Base-by-base conservation (phyloP, 2,888 invertebrate species). In the Doris montereyensis region DNA sequence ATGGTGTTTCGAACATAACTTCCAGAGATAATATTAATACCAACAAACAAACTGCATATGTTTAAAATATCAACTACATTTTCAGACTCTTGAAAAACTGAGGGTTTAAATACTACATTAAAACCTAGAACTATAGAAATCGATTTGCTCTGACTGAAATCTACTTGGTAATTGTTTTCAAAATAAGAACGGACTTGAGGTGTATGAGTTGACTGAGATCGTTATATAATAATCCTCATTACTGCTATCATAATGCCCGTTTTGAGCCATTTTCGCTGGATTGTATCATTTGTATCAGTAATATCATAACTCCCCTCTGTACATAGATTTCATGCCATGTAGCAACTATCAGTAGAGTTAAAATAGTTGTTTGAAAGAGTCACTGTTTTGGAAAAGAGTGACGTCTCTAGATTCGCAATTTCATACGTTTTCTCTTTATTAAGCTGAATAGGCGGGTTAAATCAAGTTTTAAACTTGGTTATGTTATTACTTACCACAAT, bases 21-120 rank as follows among this genome's bases (percentile, higher is more conserved):
- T 32, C 62, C 76, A 41, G 34, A 65, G 1, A 81, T 81, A 1
- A 81, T 80, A 57, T 81, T 77, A 13, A 80, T 58, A 58, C 80
- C 65, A 35, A 81, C 75, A 35, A 77, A 62, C 28, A 81, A 58
- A n/a, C 71, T 80, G 24, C 79, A 78, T 24, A 81, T 26, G 34
- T 10, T 28, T 21, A 81, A 35, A 81, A 81, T 81, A 24, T 81
- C 70, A 28, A 80, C 73, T 41, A 75, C 60, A 24, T 68, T 41
- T 78, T 81, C 78, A 35, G 78, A 81, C 65, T 81, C 81, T n/a
- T 75, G 75, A 35, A 34, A 41, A n/a, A 26, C 62, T 3, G 26
- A 3, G 2, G 24, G 5, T 13, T 75, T 65, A 1, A 26, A 2
- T 65, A 41, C 41, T 28, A 13, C 1, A 0, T 75, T 0, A 41